Conservation (phyloP, 1,140 invertebrate genomes). For the Stenopsyche tienmushanensis region DNA sequence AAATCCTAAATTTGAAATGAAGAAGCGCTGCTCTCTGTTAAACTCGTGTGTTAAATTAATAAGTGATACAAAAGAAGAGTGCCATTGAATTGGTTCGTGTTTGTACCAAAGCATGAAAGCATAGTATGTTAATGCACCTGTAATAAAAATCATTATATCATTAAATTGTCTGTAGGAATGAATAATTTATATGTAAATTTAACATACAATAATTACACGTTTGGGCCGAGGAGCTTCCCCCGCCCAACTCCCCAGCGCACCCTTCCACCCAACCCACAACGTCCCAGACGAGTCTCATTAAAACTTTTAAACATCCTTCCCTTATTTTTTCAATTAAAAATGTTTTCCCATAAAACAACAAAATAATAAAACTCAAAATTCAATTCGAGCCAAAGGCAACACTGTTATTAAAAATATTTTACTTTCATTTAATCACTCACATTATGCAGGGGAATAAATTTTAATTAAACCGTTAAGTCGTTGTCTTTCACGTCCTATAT, state of each 20-base stretch:
- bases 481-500: no score
- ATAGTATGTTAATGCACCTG: not conserved
- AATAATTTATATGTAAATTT: conserved; percentile 37
- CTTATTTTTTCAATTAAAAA: conserved; percentile 38
- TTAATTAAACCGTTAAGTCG: no score
- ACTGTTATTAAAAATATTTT: no score
- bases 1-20: no score
- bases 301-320: conserved; percentile 36
- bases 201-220: conserved; percentile 33
- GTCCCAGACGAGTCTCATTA: conserved; percentile 28
- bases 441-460: no score
- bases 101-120: no score
- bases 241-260: not conserved
- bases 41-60: no score
- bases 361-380: conserved; percentile 7
- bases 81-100: no score
- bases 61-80: no score
- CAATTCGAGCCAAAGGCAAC: no score
- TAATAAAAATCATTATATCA: conserved; percentile 23
- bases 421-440: no score
- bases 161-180: conserved; percentile 21
- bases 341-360: conserved; percentile 29
- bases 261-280: not conserved
- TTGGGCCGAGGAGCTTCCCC: not conserved
- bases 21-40: no score